Evolutionary conservation across 2,888 invertebrate species (phyloP), one percentile per base, ranked within the genome.

Genomic region (Brachypalpus laphriformis): DNA sequence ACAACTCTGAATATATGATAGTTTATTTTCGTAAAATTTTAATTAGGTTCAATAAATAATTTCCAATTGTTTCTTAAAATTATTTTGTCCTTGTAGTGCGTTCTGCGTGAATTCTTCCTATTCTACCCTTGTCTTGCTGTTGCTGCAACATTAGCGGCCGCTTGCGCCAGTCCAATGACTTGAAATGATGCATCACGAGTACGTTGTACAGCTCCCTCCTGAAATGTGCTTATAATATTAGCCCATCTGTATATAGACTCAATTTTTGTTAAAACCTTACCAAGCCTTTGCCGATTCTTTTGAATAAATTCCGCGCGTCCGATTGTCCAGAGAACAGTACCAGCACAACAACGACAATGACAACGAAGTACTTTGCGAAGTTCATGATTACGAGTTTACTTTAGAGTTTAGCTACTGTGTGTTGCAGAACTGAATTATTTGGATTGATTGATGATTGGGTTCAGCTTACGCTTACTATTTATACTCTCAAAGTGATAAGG

Each of bases 71-170:
- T 40, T 40, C 14, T 40, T 14, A 40, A 40, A 4, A 40, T 11
- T 40, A 40, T 14, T n/a, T n/a, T 31, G 8, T 4, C 31, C 31
- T 14, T 14, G 5, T 14, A n/a, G 14, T 40, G 25, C 5, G 25
- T 25, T 25, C 25, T 14, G 4, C 14, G 2, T 40, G 14, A 3
- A 14, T 4, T 14, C 3, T 40, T 31, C 20, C 5, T 20, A 6
- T 11, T 37, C 14, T 59, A 71, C 3, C 71, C 71, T 11, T 28
- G 68, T 4, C 83, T 83, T 8, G 77, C 86, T 8, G 89, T 14
- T 11, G 89, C 90, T 0, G 89, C 90, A 1, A 90, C 90, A 87
- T 89, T 89, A 2, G 90, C 90, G 0, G 89, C 89, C 28, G 88
- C 88, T 47, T 89, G 89, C 3, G 90, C 91, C 3, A 90, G 72